Base-by-base conservation (phyloP, 2,113 vertebrate species). In the Charina bottae region DNA sequence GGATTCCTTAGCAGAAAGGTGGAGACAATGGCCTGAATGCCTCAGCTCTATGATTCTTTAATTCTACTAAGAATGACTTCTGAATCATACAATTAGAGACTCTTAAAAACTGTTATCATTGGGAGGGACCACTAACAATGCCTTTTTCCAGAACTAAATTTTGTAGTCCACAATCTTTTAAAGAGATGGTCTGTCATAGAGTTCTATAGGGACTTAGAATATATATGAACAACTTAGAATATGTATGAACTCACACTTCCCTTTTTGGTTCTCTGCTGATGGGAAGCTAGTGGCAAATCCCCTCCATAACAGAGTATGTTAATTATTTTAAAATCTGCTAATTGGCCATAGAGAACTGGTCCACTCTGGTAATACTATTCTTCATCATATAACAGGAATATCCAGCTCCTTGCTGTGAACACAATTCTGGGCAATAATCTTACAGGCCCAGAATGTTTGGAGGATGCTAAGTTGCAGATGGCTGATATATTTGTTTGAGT, bases 21-120 rank as follows among this genome's bases (percentile, higher is more conserved):
- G 72, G 72, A 21, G 37, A 42, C 5, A 58, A 78, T 42, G 6
- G 37, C 37, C 33, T 8, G 21, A 78, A 78, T 78, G 37, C 33
- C 33, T 78, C 17, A 78, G 33, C 6, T 3, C 37, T 78, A 21
- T 21, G 72, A 78, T 78, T 90, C 58, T 0, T 0, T 11, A 11
- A 17, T 59, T 94, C 23, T n/a, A 49, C 15, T 53, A 5, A 86
- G 37, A 91, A 54, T 92, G 60, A 87, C 55, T 85, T 58, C 3
- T 33, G 53, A 88, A 93, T 15, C 87, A 90, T 83, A 26, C n/a
- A 91, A 21, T 9, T 90, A 93, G 49, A n/a, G 12, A 24, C 21
- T 62, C 13, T 24, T 37, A 17, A 28, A 33, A 53, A 68, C 62
- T 17, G 19, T 59, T 42, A 59, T 83, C 23, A 23, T 9, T 56